Conservation (phyloP, 1,140 invertebrate species). For the Scaptomyza pallida region DNA sequence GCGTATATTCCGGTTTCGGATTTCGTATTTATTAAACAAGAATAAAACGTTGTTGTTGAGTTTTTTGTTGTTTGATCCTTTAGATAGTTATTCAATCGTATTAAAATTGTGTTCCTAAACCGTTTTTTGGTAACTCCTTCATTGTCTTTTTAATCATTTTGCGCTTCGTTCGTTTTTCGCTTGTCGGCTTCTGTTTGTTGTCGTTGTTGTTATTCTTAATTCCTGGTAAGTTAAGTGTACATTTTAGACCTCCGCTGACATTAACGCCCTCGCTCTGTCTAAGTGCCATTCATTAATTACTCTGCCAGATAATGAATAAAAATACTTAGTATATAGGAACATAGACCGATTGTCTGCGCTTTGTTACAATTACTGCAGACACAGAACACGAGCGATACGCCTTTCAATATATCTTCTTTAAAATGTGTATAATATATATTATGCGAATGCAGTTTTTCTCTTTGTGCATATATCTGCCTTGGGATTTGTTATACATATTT, state of each 20-base stretch:
- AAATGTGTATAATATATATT: not conserved
- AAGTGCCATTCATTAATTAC: slow-evolving; percentile 73
- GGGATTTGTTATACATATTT: slow-evolving; percentile 72
- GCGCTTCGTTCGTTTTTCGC: slow-evolving; percentile 51
- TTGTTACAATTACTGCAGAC: slow-evolving; percentile 71
- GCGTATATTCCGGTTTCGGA: slow-evolving; percentile 58
- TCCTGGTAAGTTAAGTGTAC: slow-evolving; percentile 57
- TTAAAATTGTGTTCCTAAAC: slow-evolving; percentile 29
- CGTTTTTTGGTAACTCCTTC: slow-evolving; percentile 15
- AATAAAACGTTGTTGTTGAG: slow-evolving; percentile 27
- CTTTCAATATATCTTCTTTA: slow-evolving; percentile 28
- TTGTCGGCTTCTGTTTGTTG: slow-evolving; percentile 12
- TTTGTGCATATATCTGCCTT: slow-evolving; percentile 59
- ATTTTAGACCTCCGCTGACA: slow-evolving; percentile 31
- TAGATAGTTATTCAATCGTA: slow-evolving; percentile 48
- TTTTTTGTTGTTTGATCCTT: slow-evolving; percentile 50
- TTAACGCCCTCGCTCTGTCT: slow-evolving; percentile 63
- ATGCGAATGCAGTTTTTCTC: slow-evolving; percentile 62
- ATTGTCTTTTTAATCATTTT: not conserved
- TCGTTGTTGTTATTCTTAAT: too few relatives aligned
- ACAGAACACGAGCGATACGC: slow-evolving; percentile 37
- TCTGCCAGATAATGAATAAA: slow-evolving; percentile 42
- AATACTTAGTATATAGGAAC: slow-evolving; percentile 28
- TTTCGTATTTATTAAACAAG: slow-evolving; percentile 12
- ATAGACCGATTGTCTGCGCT: slow-evolving; percentile 53